Evolutionary conservation across 2,113 vertebrate species (phyloP), one percentile per base, ranked within the genome.

Genomic region (Grus americana): DNA sequence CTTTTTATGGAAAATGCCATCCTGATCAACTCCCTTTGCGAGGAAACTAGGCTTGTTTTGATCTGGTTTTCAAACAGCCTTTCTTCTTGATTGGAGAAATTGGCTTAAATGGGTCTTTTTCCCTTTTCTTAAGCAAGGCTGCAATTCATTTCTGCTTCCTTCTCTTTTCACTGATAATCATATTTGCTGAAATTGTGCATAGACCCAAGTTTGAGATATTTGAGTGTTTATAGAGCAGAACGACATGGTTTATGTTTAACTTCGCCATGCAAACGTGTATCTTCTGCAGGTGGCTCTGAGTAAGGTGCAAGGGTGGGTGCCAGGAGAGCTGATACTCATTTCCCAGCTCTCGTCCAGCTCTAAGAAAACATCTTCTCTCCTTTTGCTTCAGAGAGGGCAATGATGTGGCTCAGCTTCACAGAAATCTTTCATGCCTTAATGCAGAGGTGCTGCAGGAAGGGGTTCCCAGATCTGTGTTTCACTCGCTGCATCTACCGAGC

Each of bases 41-140:
- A 58, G 71, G 66, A 68, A 85, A 82, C 26, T 2, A 58, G 78
- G 70, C 79, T 95, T 65, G 67, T 91, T 96, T 89, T 79, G 58
- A 50, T 89, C 86, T 85, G 80, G 61, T 95, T 96, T 92, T 91
- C 92, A 58, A 93, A 71, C 71, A 94, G 63, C 78, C 49, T 92
- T 94, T 94, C 74, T 79, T 65, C 65, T 74, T 92, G 94, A 93
- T 82, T 83, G 86, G 73, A 85, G 66, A 92, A 97, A 92, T 93
- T 86, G 91, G 80, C 80, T 92, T 65, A 86, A 94, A 66, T 71
- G 79, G 76, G 79, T 32, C 68, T 88, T 62, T 81, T 23, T 86
- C 72, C n/a, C 40, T 67, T 73, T 63, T 49, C 83, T 90, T 38
- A 38, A 93, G 83, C 80, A 58, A 84, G 78, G 88, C 80, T 87